Evolutionary conservation across 2,888 invertebrate genomes (phyloP).

Genomic region (Athetis lepigone): DNA sequence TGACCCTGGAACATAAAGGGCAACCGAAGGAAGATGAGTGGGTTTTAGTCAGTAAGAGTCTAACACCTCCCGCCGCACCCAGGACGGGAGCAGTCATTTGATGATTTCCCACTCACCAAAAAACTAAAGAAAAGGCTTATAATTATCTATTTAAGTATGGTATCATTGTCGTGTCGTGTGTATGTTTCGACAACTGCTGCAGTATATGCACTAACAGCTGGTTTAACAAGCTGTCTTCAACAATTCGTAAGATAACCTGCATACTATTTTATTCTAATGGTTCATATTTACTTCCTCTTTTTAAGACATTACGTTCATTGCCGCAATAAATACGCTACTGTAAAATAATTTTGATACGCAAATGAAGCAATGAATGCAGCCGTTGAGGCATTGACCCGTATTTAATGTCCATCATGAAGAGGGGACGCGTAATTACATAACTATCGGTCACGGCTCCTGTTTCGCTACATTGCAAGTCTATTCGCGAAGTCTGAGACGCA

Average conservation of each 20-base stretch:
- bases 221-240: constrained; percentile 10
- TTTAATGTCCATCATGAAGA: constrained; percentile 9
- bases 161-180: too few species aligned
- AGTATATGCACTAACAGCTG: constrained; percentile 15
- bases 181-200: constrained; percentile 6
- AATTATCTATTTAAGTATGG: constrained; percentile 8
- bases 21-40: too few species aligned
- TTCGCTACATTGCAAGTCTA: constrained; percentile 17
- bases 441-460: constrained; percentile 12
- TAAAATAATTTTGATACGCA: background rate
- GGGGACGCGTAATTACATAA: constrained; percentile 35
- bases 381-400: constrained; percentile 11
- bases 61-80: too few species aligned
- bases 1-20: too few species aligned
- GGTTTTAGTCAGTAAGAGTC: too few species aligned
- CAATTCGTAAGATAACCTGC: constrained; percentile 8
- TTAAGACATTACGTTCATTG: constrained; percentile 1
- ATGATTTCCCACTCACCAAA: too few species aligned
- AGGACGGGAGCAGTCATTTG: too few species aligned
- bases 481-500: constrained; percentile 17
- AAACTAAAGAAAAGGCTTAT: too few species aligned
- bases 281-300: background rate
- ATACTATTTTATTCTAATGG: constrained; percentile 1
- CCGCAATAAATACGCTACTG: background rate
- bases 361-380: constrained; percentile 15